Percentiles rank a stretch among this genome's conserved stretches.
phyloP scores from a whole-genome alignment of 2,113 vertebrate species.

The Typhlomys cinereus region DNA sequence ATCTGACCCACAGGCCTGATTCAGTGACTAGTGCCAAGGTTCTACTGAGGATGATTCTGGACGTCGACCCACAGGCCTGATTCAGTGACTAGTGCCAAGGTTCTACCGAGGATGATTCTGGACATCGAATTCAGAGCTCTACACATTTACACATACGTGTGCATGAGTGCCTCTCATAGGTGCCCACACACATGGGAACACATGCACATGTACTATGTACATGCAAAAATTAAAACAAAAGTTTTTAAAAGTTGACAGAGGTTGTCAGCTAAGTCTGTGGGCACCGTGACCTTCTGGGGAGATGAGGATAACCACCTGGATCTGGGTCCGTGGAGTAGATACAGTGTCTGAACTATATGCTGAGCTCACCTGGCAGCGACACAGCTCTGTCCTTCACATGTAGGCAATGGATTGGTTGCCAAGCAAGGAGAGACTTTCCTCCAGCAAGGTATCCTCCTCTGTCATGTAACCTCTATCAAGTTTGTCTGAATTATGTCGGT shows the following conservation, averaged over 20 bases:
- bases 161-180: too few relatives aligned
- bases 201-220: too few relatives aligned
- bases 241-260: not conserved
- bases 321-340: not conserved
- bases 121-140: too few relatives aligned
- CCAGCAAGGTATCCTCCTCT: slow-evolving; percentile 20
- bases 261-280: not conserved
- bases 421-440: slow-evolving; percentile 27
- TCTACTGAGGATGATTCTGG: too few relatives aligned
- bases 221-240: too few relatives aligned
- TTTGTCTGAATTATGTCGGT: slow-evolving; percentile 38
- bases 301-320: not conserved
- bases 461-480: slow-evolving; percentile 28
- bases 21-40: too few relatives aligned
- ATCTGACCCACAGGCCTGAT: too few relatives aligned
- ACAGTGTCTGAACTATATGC: not conserved
- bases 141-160: too few relatives aligned
- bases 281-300: not conserved
- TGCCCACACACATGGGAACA: too few relatives aligned
- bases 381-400: not conserved
- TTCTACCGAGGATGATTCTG: too few relatives aligned
- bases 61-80: too few relatives aligned
- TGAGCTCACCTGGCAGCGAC: not conserved
- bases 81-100: too few relatives aligned
- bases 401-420: not conserved